These are phyloP conservation scores for Lepas anatifera DNA, from an alignment of 2,888 invertebrate species.

Conservation along the genomic window DNA sequence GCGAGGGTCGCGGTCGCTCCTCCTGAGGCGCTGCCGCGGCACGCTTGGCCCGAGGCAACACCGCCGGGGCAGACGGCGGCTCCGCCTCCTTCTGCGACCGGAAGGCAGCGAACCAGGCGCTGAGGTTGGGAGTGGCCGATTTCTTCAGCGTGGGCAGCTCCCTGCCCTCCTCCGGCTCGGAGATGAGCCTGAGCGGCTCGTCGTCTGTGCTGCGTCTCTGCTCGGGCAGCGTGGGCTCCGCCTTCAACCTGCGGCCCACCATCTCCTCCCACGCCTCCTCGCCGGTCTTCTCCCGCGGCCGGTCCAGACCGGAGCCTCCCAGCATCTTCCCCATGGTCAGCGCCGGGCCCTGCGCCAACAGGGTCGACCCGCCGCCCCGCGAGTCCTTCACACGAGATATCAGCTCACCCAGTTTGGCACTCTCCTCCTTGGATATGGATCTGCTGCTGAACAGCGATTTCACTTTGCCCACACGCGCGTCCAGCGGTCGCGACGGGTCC, in stretches of 20 bases:
- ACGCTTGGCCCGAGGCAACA: background rate
- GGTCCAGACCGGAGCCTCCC: background rate
- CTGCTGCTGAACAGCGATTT: constrained; percentile 7
- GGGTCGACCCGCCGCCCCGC: background rate
- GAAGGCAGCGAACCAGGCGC: constrained; percentile 86
- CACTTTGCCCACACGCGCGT: constrained; percentile 15
- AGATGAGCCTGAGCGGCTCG: background rate
- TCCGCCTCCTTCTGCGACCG: constrained; percentile 73
- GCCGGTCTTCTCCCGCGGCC: background rate
- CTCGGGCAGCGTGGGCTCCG: background rate
- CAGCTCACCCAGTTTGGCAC: constrained; percentile 12
- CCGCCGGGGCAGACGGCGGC: constrained; percentile 42
- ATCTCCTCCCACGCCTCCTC: constrained; percentile 14
- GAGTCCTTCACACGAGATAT: background rate
- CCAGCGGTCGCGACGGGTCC: constrained; percentile 28
- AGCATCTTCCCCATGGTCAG: background rate
- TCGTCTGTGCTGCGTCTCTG: background rate
- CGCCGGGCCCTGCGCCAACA: background rate
- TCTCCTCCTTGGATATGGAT: constrained; percentile 11
- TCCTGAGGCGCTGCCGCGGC: too few species aligned
- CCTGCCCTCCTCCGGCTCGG: background rate
- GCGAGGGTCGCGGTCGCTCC: background rate
- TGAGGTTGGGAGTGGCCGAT: constrained; percentile 69
- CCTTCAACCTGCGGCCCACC: background rate
- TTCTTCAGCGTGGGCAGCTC: constrained; percentile 35